These are phyloP conservation scores for Dendrolimus kikuchii DNA, from an alignment of 1,140 invertebrate species.

Conservation along the genomic window DNA sequence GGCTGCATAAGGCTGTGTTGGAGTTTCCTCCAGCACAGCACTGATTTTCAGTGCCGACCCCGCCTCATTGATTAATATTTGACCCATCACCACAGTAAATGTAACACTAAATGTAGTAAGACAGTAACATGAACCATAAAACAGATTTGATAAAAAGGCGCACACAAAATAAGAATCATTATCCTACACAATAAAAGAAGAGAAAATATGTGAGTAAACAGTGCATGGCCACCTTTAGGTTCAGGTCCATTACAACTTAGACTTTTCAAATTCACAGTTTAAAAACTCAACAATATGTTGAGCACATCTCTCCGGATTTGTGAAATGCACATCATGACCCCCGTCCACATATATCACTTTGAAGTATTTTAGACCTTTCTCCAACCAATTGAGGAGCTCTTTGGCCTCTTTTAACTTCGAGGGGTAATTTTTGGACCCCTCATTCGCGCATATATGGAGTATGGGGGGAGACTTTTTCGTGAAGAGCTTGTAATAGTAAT, in stretches of 20 bases:
- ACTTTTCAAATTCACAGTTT: constrained; percentile 6
- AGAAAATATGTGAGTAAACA: too few relatives aligned
- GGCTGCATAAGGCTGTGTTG: too few relatives aligned
- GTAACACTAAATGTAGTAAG: too few relatives aligned
- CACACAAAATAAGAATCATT: too few relatives aligned
- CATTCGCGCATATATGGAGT: constrained; percentile 21
- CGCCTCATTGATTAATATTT: too few relatives aligned
- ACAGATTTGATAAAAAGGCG: too few relatives aligned
- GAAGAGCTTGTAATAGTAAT: constrained; percentile 29
- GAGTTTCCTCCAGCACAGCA: too few relatives aligned
- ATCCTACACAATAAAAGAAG: too few relatives aligned
- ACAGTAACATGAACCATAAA: too few relatives aligned
- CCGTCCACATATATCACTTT: constrained; percentile 15
- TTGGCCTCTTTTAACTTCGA: constrained; percentile 11
- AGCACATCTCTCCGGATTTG: constrained; percentile 14
- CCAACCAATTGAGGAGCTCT: constrained; percentile 14
- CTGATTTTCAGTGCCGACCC: too few relatives aligned
- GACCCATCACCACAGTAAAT: too few relatives aligned
- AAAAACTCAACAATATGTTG: constrained; percentile 10
- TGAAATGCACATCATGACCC: constrained; percentile 23
- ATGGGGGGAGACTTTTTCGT: constrained; percentile 20
- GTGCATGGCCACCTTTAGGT: too few relatives aligned
- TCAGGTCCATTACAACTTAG: constrained; percentile 1
- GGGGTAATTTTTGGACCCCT: background rate
- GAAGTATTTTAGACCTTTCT: constrained; percentile 16